Evolutionary conservation across 37 sponge, comb jelly and placozoan genomes (phyloP), one percentile per base, ranked within the genome.

Genomic region (Aplysina aerophoba): DNA sequence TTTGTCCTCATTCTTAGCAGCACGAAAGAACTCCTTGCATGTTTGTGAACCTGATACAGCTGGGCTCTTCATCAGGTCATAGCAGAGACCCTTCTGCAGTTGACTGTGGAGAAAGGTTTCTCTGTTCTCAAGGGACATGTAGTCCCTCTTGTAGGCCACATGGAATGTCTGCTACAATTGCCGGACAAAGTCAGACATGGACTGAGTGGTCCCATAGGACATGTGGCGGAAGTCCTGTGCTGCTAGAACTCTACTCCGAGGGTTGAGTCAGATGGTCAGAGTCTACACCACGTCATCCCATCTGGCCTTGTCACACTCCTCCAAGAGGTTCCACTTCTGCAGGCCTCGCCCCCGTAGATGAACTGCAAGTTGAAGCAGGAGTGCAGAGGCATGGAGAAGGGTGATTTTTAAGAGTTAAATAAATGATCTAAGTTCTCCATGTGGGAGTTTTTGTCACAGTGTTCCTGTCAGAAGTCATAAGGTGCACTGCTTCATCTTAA

Each of bases 191-290:
- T 88, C 88, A 31, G 77, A 61, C 36, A 88, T 75, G 30, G 83
- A 24, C 83, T 82, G 77, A 15, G 33, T 33, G 35, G 68, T 41
- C 24, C 33, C 63, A 40, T 88, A 83, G 50, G 21, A 30, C 15
- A 83, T 6, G 40, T 83, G 88, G 2, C 88, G 83, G 40, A 88
- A 88, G 54, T 88, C 88, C 39, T 88, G 88, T 31, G 66, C 83
- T 34, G 88, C 88, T 24, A 87, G 58, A 22, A 56, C 44, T 15
- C 55, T 33, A 41, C 66, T 74, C 13, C 82, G 83, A 17, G 71
- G 86, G 59, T 85, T 80, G 27, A 85, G 25, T 41, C 86, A 11
- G 17, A 14, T 14, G 33, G 30, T 25, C 17, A 86, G 66, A 6
- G 67, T 28, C 15, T 33, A 17, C 0, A 63, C 33, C 14, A 62